These are phyloP conservation scores for Microcebus lehilahytsara DNA, from an alignment of 2,113 vertebrate species.

Conservation along the genomic window DNA sequence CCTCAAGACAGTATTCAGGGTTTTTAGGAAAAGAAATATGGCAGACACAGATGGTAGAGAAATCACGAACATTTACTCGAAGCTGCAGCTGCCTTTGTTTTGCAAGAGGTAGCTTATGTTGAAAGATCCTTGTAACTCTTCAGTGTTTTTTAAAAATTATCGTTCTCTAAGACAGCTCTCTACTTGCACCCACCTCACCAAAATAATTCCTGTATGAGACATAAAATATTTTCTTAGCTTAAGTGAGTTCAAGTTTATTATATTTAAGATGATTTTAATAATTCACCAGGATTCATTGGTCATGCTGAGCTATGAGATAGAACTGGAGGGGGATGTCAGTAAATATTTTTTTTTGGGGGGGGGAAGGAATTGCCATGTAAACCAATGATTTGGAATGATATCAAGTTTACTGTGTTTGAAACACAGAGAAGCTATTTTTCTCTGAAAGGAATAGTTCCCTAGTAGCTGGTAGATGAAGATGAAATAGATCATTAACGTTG, in stretches of 20 bases:
- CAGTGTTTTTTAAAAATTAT: background rate
- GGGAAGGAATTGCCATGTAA: no score
- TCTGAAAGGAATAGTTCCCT: no score
- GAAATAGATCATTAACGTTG: background rate
- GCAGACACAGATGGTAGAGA: background rate
- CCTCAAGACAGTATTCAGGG: background rate
- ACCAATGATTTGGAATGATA: no score
- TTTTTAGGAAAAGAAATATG: background rate
- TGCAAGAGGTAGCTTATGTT: no score
- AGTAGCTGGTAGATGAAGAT: background rate
- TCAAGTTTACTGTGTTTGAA: background rate
- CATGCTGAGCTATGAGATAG: background rate
- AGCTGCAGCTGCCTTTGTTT: background rate
- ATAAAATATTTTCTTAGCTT: no score
- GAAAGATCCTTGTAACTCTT: background rate
- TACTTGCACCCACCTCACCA: rapidly evolving
- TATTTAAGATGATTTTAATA: background rate
- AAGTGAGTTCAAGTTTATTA: background rate
- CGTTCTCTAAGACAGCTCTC: background rate
- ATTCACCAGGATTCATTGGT: background rate
- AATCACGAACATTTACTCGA: background rate
- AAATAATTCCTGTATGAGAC: background rate
- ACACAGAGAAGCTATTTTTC: background rate
- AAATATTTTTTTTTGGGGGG: background rate
- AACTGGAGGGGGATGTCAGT: background rate